Evolutionary conservation across 2,113 vertebrate species (phyloP).

Genomic region (Urocitellus parryii): DNA sequence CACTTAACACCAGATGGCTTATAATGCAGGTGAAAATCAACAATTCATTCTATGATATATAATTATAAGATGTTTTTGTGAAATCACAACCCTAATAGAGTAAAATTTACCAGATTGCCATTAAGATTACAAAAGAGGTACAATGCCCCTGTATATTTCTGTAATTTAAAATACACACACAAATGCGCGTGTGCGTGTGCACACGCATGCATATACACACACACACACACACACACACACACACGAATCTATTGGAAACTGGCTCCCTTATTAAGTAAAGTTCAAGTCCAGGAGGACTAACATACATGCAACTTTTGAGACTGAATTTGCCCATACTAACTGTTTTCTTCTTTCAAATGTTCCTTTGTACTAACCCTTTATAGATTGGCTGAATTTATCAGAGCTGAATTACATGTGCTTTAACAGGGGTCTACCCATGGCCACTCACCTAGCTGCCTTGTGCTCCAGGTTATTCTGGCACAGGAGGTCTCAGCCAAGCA

Average conservation of each 20-base stretch:
- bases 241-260: background rate
- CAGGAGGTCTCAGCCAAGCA: background rate
- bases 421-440: background rate
- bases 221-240: no score
- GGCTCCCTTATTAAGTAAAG: conserved; percentile 43
- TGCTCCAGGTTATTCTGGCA: background rate
- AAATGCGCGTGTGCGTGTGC: no score
- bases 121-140: conserved; percentile 28
- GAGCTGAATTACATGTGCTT: background rate
- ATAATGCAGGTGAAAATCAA: conserved; percentile 53
- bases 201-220: no score
- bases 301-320: background rate
- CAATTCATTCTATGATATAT: conserved; percentile 47
- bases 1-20: conserved; percentile 38
- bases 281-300: background rate
- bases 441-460: background rate
- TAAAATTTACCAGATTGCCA: background rate
- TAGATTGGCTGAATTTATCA: background rate
- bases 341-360: background rate
- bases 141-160: background rate
- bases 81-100: conserved; percentile 37
- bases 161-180: background rate
- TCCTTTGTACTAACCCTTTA: background rate
- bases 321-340: background rate
- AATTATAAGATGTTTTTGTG: conserved; percentile 58